phyloP scores from a whole-genome alignment of 2,888 invertebrate genomes.

The Dryocosmus kuriphilus region DNA sequence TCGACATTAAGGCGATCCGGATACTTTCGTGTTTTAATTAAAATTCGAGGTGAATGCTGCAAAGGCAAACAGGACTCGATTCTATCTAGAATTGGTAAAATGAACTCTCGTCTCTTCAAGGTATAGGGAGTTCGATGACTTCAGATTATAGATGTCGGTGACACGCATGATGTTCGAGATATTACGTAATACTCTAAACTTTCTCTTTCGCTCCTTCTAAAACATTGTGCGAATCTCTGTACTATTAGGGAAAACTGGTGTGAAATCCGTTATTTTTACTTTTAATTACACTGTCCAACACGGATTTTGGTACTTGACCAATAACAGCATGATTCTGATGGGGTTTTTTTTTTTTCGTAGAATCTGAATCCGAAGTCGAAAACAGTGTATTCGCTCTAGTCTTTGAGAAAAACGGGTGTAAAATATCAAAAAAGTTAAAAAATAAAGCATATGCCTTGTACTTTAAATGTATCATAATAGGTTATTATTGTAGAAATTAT shows the following conservation, averaged over 20 bases:
- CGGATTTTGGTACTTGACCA: too few species aligned
- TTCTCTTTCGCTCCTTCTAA: constrained; percentile 34
- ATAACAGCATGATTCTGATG: too few species aligned
- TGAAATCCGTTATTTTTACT: background rate
- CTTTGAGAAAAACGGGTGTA: too few species aligned
- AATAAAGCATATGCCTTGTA: too few species aligned
- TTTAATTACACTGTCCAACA: background rate
- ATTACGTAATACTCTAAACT: constrained; percentile 41
- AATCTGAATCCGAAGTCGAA: too few species aligned
- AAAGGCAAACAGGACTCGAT: constrained; percentile 30
- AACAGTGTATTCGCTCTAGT: too few species aligned
- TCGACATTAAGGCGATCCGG: constrained; percentile 25
- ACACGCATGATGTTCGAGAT: constrained; percentile 28
- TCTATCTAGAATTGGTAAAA: constrained; percentile 26
- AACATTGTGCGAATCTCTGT: background rate
- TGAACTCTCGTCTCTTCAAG: constrained; percentile 6
- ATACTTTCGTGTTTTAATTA: constrained; percentile 36
- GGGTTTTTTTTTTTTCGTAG: too few species aligned
- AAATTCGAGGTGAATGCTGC: constrained; percentile 36
- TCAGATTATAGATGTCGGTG: constrained; percentile 10
- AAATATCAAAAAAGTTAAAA: too few species aligned
- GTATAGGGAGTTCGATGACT: constrained; percentile 41
- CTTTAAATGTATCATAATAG: too few species aligned
- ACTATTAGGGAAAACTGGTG: background rate
- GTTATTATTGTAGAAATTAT: too few species aligned